Conservation (phyloP, 2,797 vertebrate genomes). For the Poeciliopsis gracilis region DNA sequence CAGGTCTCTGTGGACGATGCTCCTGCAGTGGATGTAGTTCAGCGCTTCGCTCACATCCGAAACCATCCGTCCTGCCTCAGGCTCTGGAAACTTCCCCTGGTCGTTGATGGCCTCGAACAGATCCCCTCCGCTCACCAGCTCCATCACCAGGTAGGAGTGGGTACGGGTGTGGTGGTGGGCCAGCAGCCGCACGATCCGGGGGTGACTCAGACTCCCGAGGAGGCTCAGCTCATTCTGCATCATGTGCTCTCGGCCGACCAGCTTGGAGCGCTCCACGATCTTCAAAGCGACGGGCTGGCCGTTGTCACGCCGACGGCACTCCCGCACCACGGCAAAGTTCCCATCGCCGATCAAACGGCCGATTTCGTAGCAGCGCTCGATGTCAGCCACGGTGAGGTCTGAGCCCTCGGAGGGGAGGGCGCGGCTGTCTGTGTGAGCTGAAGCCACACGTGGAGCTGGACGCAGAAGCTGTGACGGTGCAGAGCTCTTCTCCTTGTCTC, state of each 20-base stretch:
- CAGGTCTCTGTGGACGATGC: slow-evolving; percentile 94
- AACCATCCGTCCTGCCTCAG: slow-evolving; percentile 87
- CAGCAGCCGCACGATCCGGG: slow-evolving; percentile 90
- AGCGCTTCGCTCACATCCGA: slow-evolving; percentile 90
- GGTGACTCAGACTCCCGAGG: slow-evolving; percentile 88
- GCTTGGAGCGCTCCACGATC: slow-evolving; percentile 90
- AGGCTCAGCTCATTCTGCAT: slow-evolving; percentile 95
- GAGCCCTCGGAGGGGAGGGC: slow-evolving; percentile 62
- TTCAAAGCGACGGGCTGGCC: slow-evolving; percentile 88
- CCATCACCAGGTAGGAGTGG: slow-evolving; percentile 93
- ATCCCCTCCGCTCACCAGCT: slow-evolving; percentile 92
- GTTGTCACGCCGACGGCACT: slow-evolving; percentile 82
- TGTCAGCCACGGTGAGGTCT: slow-evolving; percentile 77
- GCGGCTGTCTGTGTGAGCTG: slow-evolving; percentile 25
- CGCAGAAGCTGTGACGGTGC: slow-evolving; percentile 29
- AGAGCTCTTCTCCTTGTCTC: slow-evolving; percentile 35
- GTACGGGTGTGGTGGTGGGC: slow-evolving; percentile 88
- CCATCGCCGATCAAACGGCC: slow-evolving; percentile 92
- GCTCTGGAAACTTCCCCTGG: slow-evolving; percentile 89
- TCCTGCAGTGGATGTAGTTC: slow-evolving; percentile 91
- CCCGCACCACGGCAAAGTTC: slow-evolving; percentile 94
- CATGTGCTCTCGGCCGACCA: slow-evolving; percentile 94
- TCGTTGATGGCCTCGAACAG: slow-evolving; percentile 94
- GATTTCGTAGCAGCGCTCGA: slow-evolving; percentile 87
- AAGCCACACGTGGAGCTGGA: slow-evolving; percentile 32